Percentiles rank a stretch among this genome's conserved stretches.
Conservation (phyloP, 2,113 vertebrate species). For the Leptocoma aspasia region DNA sequence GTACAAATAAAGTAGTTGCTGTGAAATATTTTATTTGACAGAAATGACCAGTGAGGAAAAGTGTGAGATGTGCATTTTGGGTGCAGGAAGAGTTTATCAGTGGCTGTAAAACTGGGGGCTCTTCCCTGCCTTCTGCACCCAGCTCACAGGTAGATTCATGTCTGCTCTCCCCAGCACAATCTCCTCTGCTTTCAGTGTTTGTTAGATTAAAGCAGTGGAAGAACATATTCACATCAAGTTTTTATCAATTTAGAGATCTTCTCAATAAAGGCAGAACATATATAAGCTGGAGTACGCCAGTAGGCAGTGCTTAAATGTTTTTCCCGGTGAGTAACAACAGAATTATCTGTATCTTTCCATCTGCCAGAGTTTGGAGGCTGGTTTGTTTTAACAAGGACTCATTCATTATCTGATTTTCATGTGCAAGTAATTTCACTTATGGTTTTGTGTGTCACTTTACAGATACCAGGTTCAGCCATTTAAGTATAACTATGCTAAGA, state of each 20-base stretch:
- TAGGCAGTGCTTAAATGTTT: not conserved
- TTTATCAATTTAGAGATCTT: not conserved
- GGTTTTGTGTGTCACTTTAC: not conserved
- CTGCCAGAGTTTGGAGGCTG: not conserved
- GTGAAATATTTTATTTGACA: not conserved
- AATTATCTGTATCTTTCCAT: not conserved
- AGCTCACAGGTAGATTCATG: not conserved
- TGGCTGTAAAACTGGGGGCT: not conserved
- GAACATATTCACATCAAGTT: not conserved
- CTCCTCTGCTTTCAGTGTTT: not conserved
- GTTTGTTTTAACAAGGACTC: not conserved
- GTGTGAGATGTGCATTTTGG: not conserved
- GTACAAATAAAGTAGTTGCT: not conserved
- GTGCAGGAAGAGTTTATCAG: not conserved
- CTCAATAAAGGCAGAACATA: not conserved
- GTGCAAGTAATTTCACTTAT: not conserved
- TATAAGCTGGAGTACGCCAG: not conserved
- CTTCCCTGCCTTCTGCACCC: not conserved
- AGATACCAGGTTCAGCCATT: not conserved
- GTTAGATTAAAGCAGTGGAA: not conserved
- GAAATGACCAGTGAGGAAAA: not conserved
- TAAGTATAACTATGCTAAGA: not conserved
- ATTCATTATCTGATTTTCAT: not conserved
- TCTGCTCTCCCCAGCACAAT: not conserved
- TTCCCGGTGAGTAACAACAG: not conserved